Percentiles rank a stretch among this genome's conserved stretches.
Evolutionary conservation across 53 echinoderm and acorn worm genomes (phyloP).

Genomic region (Echinarachnius parma): DNA sequence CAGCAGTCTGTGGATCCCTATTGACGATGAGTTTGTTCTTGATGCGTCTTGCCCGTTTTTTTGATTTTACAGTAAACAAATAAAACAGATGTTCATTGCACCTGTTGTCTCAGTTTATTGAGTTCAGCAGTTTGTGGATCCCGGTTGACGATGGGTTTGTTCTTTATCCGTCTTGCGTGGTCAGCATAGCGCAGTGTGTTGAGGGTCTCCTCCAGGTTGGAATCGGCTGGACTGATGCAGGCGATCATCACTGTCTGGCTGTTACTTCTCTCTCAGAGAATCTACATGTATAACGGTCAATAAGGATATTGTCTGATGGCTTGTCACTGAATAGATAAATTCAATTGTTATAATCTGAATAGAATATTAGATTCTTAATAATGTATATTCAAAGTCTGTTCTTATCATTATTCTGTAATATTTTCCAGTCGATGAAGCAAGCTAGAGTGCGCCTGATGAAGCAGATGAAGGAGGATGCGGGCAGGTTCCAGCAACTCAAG

Average conservation of each 20-base stretch:
- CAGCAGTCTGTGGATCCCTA: slow-evolving; percentile 86
- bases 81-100: too few relatives aligned
- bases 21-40: slow-evolving; percentile 96
- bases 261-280: slow-evolving; percentile 92
- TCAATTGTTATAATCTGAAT: too few relatives aligned
- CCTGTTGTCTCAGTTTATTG: slow-evolving; percentile 79
- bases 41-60: slow-evolving; percentile 89
- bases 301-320: too few relatives aligned
- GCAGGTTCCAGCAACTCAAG: slow-evolving; percentile 80
- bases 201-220: slow-evolving; percentile 96
- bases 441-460: slow-evolving; percentile 89
- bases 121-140: slow-evolving; percentile 91
- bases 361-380: too few relatives aligned
- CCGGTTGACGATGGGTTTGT: slow-evolving; percentile 90
- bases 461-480: slow-evolving; percentile 85
- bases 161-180: slow-evolving; percentile 90
- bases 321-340: too few relatives aligned
- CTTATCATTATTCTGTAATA: too few relatives aligned
- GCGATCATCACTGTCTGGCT: slow-evolving; percentile 97
- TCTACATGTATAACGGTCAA: too few relatives aligned
- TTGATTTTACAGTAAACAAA: too few relatives aligned
- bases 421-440: slow-evolving; percentile 79
- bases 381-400: too few relatives aligned
- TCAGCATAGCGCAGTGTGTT: slow-evolving; percentile 96
- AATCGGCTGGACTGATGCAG: slow-evolving; percentile 91